Percentiles rank a stretch among this genome's conserved stretches.
Conservation (phyloP, 2,797 vertebrate species). For the Gambelia wislizenii region DNA sequence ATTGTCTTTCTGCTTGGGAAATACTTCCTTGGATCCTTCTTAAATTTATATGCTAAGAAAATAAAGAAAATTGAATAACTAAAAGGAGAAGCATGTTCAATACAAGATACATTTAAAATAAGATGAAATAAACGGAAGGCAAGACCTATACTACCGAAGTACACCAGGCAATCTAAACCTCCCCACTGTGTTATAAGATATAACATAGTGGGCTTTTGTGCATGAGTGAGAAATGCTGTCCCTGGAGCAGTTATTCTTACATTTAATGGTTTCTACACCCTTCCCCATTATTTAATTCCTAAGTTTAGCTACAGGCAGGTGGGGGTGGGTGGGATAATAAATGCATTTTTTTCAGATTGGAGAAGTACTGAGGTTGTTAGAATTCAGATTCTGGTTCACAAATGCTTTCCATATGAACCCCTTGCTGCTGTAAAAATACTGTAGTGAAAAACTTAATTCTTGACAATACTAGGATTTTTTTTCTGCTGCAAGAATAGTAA, state of each 20-base stretch:
- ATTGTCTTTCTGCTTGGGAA: too few species aligned
- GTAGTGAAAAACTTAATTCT: neutral
- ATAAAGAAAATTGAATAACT: neutral
- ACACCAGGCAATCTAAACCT: neutral
- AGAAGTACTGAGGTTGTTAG: neutral
- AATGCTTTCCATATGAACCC: neutral
- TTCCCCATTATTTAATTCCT: neutral
- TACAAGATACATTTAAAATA: neutral
- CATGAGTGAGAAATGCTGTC: neutral
- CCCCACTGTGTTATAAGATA: neutral
- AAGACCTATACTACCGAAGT: neutral
- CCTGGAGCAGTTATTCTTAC: neutral
- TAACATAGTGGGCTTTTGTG: neutral
- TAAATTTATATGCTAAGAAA: neutral
- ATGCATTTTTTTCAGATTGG: neutral
- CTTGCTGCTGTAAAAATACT: neutral
- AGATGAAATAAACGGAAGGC: neutral
- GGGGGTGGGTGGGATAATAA: too few species aligned
- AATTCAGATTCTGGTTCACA: neutral
- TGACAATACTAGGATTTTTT: neutral
- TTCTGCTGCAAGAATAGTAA: slow-evolving; percentile 27
- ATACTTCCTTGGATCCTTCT: too few species aligned
- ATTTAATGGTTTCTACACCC: neutral
- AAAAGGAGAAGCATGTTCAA: neutral
- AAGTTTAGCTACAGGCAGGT: too few species aligned